Evolutionary conservation across 2,113 vertebrate genomes (phyloP).

Genomic region (Mormyrus iriodes): DNA sequence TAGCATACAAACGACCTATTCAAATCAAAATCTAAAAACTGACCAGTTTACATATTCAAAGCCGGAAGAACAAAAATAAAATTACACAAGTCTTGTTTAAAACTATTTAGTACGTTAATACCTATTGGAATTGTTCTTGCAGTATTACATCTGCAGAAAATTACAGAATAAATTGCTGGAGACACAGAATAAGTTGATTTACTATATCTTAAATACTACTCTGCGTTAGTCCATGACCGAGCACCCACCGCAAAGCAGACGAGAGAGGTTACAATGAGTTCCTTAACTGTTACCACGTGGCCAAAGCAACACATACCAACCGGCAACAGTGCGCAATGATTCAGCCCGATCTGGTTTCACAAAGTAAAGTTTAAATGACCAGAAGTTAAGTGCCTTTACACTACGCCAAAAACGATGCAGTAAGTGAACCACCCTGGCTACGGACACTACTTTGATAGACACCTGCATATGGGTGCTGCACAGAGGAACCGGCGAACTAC

Average conservation of each 20-base stretch:
- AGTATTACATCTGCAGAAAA: background rate
- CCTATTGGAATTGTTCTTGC: background rate
- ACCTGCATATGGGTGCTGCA: background rate
- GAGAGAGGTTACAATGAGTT: background rate
- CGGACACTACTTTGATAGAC: background rate
- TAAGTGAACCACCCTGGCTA: background rate
- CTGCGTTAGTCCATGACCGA: background rate
- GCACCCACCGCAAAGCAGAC: background rate
- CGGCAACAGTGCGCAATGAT: background rate
- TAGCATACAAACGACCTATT: background rate
- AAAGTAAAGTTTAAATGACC: background rate
- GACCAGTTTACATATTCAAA: conserved; percentile 15
- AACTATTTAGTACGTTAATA: background rate
- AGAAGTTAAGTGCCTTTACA: background rate
- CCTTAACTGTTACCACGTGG: background rate
- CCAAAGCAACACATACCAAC: background rate
- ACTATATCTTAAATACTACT: background rate
- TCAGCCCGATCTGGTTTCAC: background rate
- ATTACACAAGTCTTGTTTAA: background rate
- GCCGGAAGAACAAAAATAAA: background rate
- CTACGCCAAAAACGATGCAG: background rate
- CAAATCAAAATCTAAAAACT: background rate
- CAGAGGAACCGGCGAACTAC: background rate
- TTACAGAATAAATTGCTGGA: too few species aligned
- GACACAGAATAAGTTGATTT: background rate